A percentile compares a stretch with the other conserved stretches of the same genome.
Conservation (phyloP, 2,888 invertebrate genomes). For the Athalia cordata region DNA sequence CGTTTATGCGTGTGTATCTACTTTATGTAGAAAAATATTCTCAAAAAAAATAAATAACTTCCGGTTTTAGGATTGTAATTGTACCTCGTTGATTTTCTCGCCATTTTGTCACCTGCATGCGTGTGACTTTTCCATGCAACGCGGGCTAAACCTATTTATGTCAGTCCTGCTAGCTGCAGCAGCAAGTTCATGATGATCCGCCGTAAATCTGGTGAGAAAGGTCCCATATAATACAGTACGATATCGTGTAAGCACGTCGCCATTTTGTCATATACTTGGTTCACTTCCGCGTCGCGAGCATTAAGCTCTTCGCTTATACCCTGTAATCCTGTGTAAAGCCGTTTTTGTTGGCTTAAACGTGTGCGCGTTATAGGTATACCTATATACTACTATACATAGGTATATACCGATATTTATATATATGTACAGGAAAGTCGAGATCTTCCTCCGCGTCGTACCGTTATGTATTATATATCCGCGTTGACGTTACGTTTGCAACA, state of each 20-base stretch:
- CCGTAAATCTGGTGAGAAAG: background rate
- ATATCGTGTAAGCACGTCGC: slow-evolving; percentile 13
- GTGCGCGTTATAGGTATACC: too few relatives aligned
- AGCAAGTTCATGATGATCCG: background rate
- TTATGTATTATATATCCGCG: background rate
- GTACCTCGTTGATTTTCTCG: too few relatives aligned
- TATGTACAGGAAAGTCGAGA: background rate
- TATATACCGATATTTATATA: background rate
- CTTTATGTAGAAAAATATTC: too few relatives aligned
- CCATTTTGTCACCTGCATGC: too few relatives aligned
- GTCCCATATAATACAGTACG: background rate
- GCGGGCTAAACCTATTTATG: too few relatives aligned
- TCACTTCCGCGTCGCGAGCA: slow-evolving; percentile 18
- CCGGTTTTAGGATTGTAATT: too few relatives aligned
- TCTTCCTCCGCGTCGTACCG: too few relatives aligned
- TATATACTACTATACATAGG: background rate
- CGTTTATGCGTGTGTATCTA: too few relatives aligned
- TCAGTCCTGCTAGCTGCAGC: too few relatives aligned
- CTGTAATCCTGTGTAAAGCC: slow-evolving; percentile 13
- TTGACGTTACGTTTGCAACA: too few relatives aligned
- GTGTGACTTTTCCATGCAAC: too few relatives aligned
- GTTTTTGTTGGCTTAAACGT: slow-evolving; percentile 7
- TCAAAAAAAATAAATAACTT: background rate
- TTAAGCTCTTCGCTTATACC: slow-evolving; percentile 11
- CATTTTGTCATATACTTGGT: slow-evolving; percentile 23